phyloP scores from a whole-genome alignment of 2,113 vertebrate species.

The Colinus virginianus region DNA sequence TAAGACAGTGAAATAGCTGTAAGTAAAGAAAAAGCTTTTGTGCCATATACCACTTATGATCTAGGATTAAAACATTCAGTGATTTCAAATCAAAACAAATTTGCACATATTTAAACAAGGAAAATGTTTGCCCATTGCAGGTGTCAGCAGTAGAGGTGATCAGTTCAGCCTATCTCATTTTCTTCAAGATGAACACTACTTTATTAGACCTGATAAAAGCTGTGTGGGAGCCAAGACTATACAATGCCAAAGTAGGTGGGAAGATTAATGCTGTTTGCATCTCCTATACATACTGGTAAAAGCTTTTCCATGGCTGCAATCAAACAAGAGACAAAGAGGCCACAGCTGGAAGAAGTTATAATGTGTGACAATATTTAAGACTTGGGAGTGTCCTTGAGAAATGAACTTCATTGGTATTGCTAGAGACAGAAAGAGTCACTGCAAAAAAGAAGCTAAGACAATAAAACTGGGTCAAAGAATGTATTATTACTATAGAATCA shows the following conservation, averaged over 20 bases:
- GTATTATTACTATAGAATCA: not conserved
- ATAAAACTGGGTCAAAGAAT: not conserved
- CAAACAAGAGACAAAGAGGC: not conserved
- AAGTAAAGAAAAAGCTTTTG: not conserved
- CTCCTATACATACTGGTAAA: not conserved
- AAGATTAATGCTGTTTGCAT: not conserved
- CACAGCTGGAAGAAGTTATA: not conserved
- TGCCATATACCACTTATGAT: rapidly evolving
- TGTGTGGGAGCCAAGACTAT: not conserved
- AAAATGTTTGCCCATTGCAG: not conserved
- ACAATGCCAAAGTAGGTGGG: not conserved
- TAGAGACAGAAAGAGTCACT: not conserved
- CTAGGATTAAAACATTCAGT: not conserved
- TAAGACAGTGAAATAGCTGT: not conserved
- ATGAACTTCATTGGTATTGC: not conserved
- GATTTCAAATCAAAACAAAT: not conserved
- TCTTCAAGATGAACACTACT: not conserved
- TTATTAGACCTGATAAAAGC: not conserved
- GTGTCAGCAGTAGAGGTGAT: not conserved
- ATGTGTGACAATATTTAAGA: rapidly evolving
- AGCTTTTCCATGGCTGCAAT: not conserved
- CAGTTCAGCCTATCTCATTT: not conserved
- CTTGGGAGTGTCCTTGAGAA: not conserved
- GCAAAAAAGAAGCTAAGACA: not conserved
- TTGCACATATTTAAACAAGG: not conserved